Conservation (phyloP, 2,113 vertebrate genomes). For the Tretioscincus oriximinensis region DNA sequence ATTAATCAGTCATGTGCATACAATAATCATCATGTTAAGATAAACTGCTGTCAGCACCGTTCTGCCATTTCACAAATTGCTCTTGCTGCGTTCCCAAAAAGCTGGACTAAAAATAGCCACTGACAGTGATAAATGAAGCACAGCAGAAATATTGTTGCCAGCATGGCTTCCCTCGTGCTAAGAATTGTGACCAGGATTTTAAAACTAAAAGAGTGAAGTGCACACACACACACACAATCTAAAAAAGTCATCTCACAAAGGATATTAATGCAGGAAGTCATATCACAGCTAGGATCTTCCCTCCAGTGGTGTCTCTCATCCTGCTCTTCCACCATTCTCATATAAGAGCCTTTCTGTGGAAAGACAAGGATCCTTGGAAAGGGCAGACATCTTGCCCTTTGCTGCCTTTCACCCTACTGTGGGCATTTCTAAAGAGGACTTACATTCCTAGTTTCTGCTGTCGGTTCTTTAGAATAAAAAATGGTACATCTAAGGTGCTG, state of each 20-base stretch:
- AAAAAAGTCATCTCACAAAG: not conserved
- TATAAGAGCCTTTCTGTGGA: slow-evolving; percentile 10
- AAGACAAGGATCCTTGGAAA: not conserved
- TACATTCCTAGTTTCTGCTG: not conserved
- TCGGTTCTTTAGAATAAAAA: no score
- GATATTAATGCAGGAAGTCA: slow-evolving; percentile 26
- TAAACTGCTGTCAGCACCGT: slow-evolving; percentile 51
- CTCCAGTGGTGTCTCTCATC: not conserved
- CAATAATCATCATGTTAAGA: slow-evolving; percentile 52
- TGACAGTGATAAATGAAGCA: slow-evolving; percentile 49
- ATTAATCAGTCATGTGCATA: slow-evolving; percentile 43
- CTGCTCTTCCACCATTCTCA: not conserved
- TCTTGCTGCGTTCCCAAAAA: slow-evolving; percentile 56
- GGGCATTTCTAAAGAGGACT: not conserved
- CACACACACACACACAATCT: not conserved
- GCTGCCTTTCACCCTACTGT: not conserved
- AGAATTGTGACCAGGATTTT: slow-evolving; percentile 6
- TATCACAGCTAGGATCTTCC: not conserved
- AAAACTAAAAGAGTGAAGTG: not conserved
- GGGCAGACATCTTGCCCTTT: not conserved
- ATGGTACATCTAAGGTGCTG: no score
- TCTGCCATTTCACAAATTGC: slow-evolving; percentile 49
- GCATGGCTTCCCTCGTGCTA: slow-evolving; percentile 3
- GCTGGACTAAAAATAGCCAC: slow-evolving; percentile 49
- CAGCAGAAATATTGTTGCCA: slow-evolving; percentile 30